Evolutionary conservation across 2,797 vertebrate genomes (phyloP).

Genomic region (Channa striata): DNA sequence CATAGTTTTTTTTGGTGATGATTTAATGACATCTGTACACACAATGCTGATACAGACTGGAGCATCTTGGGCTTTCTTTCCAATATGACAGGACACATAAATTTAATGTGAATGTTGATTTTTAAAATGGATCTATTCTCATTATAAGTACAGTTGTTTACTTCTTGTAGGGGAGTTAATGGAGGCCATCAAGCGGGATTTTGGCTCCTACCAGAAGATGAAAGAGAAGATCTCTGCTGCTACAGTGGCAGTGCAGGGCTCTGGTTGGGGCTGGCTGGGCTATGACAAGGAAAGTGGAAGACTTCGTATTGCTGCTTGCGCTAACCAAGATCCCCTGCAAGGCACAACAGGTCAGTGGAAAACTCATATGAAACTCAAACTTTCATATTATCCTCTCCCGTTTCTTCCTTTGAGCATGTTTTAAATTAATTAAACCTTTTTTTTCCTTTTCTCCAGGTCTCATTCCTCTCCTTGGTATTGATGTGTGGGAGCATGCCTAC

Average conservation of each 20-base stretch:
- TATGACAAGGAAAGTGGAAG: slow-evolving; percentile 89
- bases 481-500: slow-evolving; percentile 99
- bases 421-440: neutral
- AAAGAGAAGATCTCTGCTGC: slow-evolving; percentile 93
- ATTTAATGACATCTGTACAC: too few relatives aligned
- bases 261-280: slow-evolving; percentile 99
- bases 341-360: slow-evolving; percentile 91
- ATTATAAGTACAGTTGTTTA: slow-evolving; percentile 2
- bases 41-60: too few relatives aligned
- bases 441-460: slow-evolving; percentile 83
- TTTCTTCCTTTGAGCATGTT: neutral
- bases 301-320: slow-evolving; percentile 89
- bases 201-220: slow-evolving; percentile 94
- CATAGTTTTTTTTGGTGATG: too few relatives aligned
- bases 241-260: slow-evolving; percentile 95
- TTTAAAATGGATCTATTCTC: neutral
- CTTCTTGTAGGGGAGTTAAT: slow-evolving; percentile 89
- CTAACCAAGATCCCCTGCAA: slow-evolving; percentile 97
- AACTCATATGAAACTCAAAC: too few relatives aligned
- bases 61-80: too few relatives aligned
- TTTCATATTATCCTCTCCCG: neutral
- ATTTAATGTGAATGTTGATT: neutral
- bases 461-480: slow-evolving; percentile 94
- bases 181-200: slow-evolving; percentile 95
- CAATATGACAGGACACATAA: too few relatives aligned